phyloP scores from a whole-genome alignment of 2,797 vertebrate genomes.

The Acanthornis magna region DNA sequence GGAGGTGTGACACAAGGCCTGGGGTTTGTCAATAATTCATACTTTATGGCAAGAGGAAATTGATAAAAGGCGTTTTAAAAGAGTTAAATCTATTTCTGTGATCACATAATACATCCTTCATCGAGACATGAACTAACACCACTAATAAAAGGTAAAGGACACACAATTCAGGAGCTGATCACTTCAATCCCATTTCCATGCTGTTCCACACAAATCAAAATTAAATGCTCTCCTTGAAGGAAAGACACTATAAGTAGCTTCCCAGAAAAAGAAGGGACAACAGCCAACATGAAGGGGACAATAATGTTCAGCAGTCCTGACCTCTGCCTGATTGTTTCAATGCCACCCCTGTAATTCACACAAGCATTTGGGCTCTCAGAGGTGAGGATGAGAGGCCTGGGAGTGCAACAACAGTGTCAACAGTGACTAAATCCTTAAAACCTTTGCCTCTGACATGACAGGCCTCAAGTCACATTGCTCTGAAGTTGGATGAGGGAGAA shows the following conservation, averaged over 20 bases:
- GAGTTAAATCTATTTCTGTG: constrained; percentile 26
- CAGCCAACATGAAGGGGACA: neutral
- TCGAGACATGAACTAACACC: constrained; percentile 28
- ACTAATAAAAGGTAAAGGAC: constrained; percentile 22
- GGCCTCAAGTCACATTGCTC: neutral
- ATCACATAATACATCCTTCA: neutral
- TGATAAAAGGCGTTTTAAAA: constrained; percentile 38
- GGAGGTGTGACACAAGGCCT: constrained; percentile 22
- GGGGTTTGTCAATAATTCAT: constrained; percentile 45
- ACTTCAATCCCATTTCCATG: neutral
- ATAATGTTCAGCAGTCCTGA: accelerated
- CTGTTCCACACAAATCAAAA: constrained; percentile 35
- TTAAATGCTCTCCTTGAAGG: neutral
- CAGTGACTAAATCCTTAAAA: neutral
- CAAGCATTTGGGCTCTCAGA: too few species aligned
- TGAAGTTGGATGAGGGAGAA: neutral
- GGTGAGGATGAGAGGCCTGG: neutral
- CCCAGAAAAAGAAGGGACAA: neutral
- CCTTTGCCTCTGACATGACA: neutral
- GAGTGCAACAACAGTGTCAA: neutral
- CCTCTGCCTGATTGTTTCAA: neutral
- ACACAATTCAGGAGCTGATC: neutral
- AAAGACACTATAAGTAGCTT: neutral
- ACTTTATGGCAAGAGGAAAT: constrained; percentile 1
- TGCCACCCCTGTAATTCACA: neutral